Evolutionary conservation across 2,113 vertebrate species (phyloP).

Genomic region (Myotis davidii): DNA sequence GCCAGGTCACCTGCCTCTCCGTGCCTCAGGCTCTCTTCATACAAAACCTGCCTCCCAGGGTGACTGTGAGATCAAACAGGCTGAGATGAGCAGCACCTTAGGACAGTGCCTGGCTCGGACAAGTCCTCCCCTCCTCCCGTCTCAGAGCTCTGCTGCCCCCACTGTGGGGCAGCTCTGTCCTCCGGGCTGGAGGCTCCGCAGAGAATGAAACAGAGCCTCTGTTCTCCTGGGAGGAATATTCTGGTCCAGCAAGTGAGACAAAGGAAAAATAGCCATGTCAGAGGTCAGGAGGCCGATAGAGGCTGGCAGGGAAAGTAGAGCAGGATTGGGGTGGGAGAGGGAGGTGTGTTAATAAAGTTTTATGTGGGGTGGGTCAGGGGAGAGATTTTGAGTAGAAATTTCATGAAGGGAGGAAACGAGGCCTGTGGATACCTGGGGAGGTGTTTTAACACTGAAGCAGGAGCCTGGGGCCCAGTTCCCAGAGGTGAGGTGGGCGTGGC

Average conservation of each 20-base stretch:
- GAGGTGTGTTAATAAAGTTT: background rate
- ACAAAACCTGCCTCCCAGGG: background rate
- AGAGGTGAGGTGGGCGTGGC: background rate
- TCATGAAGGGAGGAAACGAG: background rate
- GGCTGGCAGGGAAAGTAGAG: background rate
- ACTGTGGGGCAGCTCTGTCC: fast-evolving
- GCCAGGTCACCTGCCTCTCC: background rate
- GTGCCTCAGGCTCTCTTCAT: background rate
- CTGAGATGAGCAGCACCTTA: fast-evolving
- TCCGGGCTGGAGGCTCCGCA: background rate
- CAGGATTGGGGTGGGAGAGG: no score
- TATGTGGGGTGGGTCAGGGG: background rate
- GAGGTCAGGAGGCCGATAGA: background rate
- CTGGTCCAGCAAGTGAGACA: background rate
- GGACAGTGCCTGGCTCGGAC: fast-evolving
- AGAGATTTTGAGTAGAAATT: background rate
- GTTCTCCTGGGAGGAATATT: background rate
- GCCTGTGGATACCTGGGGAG: fast-evolving
- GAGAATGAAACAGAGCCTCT: background rate
- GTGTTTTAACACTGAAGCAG: background rate
- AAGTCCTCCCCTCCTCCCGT: background rate
- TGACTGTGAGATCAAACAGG: background rate
- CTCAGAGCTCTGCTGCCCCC: background rate
- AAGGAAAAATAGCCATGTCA: background rate
- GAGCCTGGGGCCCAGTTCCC: fast-evolving